These are phyloP conservation scores for Pogonocherus hispidulus DNA, from an alignment of 2,888 invertebrate species.

Conservation along the genomic window DNA sequence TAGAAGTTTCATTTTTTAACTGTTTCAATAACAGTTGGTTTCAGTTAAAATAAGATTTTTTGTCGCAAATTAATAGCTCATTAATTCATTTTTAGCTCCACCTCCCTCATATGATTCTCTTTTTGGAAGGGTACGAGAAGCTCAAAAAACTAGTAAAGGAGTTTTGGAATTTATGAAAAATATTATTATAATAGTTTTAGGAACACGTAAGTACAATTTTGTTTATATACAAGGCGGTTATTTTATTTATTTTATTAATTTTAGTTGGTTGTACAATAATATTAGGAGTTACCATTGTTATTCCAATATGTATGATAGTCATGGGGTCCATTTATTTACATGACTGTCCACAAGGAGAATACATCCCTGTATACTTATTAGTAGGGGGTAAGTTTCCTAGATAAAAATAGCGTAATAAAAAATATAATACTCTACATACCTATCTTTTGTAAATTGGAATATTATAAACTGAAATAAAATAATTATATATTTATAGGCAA, in stretches of 20 bases:
- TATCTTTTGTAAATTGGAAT: no score
- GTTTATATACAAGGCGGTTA: not conserved
- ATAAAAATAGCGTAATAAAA: not conserved
- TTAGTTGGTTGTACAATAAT: conserved; percentile 79
- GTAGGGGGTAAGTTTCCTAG: conserved; percentile 71
- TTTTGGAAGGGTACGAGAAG: conserved; percentile 76
- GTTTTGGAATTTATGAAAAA: conserved; percentile 75
- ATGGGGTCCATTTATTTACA: conserved; percentile 76
- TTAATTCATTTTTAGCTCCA: conserved; percentile 68
- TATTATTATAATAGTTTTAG: conserved; percentile 73
- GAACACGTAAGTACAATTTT: conserved; percentile 72
- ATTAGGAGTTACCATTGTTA: conserved; percentile 74
- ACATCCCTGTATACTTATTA: conserved; percentile 79
- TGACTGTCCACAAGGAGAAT: conserved; percentile 77
- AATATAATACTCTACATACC: no score
- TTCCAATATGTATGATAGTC: conserved; percentile 79
- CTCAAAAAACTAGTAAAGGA: conserved; percentile 74
- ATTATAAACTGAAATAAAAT: no score
- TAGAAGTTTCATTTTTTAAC: no score
- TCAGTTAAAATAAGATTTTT: no score
- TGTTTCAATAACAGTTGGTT: no score
- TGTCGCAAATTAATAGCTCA: no score
- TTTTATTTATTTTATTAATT: not conserved
- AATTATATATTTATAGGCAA: no score
- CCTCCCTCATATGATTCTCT: conserved; percentile 79